These are phyloP conservation scores for Galaxias olidus DNA, from an alignment of 2,797 vertebrate species.

Conservation along the genomic window DNA sequence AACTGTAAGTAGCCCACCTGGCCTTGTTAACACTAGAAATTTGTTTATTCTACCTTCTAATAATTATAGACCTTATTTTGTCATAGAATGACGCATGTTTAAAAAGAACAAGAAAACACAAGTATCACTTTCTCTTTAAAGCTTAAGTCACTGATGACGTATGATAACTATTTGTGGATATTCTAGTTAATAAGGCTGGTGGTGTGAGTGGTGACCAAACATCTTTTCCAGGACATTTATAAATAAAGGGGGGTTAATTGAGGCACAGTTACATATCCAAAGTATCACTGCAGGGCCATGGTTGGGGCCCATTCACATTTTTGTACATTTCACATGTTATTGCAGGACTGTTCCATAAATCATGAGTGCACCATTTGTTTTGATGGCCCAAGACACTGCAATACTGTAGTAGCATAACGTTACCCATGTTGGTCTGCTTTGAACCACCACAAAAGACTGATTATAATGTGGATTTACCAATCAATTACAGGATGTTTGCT, in stretches of 20 bases:
- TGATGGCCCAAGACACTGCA: too few relatives aligned
- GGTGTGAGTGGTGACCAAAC: slow-evolving; percentile 7
- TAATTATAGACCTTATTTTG: background rate
- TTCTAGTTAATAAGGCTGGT: background rate
- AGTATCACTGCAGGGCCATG: background rate
- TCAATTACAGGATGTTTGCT: too few relatives aligned
- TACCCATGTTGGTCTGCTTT: too few relatives aligned
- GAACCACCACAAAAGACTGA: too few relatives aligned
- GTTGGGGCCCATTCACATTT: background rate
- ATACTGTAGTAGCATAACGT: too few relatives aligned
- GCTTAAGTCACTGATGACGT: too few relatives aligned
- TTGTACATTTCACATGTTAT: too few relatives aligned
- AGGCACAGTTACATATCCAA: slow-evolving; percentile 21
- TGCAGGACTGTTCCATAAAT: too few relatives aligned
- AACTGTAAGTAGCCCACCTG: slow-evolving; percentile 9
- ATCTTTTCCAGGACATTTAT: slow-evolving; percentile 18
- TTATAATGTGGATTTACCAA: too few relatives aligned
- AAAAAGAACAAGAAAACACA: background rate
- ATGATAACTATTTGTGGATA: background rate
- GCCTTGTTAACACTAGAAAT: background rate
- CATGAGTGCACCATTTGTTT: too few relatives aligned
- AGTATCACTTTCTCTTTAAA: background rate
- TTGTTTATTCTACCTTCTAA: background rate
- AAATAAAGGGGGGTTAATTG: slow-evolving; percentile 32
- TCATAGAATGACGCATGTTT: background rate